Base-by-base conservation (phyloP, 1,140 invertebrate genomes). In the Drosophila ercepeae region DNA sequence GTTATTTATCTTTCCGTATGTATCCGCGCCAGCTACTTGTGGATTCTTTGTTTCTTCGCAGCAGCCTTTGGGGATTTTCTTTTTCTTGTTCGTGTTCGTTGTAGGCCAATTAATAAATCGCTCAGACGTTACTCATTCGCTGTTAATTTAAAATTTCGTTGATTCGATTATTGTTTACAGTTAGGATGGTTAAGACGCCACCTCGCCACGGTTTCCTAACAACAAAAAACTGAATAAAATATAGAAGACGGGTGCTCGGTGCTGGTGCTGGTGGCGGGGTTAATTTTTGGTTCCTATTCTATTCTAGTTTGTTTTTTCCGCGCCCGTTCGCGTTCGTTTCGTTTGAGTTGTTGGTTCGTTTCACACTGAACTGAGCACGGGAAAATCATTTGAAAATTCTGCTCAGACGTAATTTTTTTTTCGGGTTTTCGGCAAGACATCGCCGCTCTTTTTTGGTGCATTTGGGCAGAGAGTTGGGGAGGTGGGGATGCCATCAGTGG, bases 291-390 rank as follows among this genome's bases (percentile, higher is more conserved):
- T 57, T 41, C 21, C 32, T 73, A 59, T 61, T 78, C 39, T 79
- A 36, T 63, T 72, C 73, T 55, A 23, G 55, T 71, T 58, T 55
- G 34, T 55, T 18, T 48, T 48, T 69, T 64, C 59, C 60, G 60
- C 60, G 60, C 68, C 75, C 82, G 83, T 74, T 84, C 82, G 82
- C 82, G 82, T 86, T 86, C 82, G 82, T 86, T 86, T 86, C 82
- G 82, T 86, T 86, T 86, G 53, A 64, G 77, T 88, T 86, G 77
- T 86, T 86, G 82, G 82, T 86, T 86, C 82, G 82, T 86, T 86
- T 86, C 82, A 86, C 82, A 86, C 82, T 86, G 61, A 79, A 86
- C 82, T 86, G 61, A 79, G 68, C 58, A 68, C 60, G 42, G 60
- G 67, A 16, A 76, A 84, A 79, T 81, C 82, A 86, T 79, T 32